Percentiles rank a stretch among this genome's conserved stretches.
Conservation (phyloP, 2,797 vertebrate species). For the Bradypodion ventrale region DNA sequence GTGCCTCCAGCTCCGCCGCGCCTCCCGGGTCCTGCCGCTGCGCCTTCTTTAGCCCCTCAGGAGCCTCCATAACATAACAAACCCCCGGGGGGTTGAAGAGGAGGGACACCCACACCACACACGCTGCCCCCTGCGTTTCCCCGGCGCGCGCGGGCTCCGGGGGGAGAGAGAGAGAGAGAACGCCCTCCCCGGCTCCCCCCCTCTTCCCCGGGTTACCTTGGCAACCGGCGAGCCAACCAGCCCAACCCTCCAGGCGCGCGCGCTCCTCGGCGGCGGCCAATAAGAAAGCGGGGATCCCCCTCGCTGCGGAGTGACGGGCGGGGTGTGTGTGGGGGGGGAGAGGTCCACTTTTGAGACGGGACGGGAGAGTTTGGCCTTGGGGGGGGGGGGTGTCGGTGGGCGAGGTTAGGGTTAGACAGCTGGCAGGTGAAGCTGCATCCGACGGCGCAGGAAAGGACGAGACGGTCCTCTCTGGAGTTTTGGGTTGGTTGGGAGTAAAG, state of each 20-base stretch:
- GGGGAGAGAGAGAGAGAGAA: no score
- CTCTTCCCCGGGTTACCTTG: conserved; percentile 39
- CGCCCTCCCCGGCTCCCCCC: no score
- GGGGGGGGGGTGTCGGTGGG: neutral
- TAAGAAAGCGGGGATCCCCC: conserved; percentile 30
- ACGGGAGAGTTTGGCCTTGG: neutral
- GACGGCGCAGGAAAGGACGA: no score
- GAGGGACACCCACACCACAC: no score
- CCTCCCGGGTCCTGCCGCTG: conserved; percentile 37
- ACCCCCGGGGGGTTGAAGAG: conserved; percentile 11
- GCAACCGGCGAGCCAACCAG: conserved; percentile 62
- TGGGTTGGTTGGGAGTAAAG: no score
- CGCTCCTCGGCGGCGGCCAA: conserved; percentile 65
- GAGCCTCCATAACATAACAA: conserved; percentile 35
- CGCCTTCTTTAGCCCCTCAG: neutral
- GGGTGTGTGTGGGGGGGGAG: rapidly evolving
- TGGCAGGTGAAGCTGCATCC: no score
- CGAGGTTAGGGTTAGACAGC: neutral
- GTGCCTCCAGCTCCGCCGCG: conserved; percentile 3
- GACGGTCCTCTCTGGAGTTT: no score
- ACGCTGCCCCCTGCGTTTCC: no score
- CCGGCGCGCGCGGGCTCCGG: no score
- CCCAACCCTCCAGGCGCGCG: conserved; percentile 41
- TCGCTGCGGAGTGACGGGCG: no score
- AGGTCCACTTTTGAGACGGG: conserved; percentile 14